Percentiles rank a stretch among this genome's conserved stretches.
phyloP scores from a whole-genome alignment of 2,797 vertebrate species.

The Neomorphus geoffroyi region DNA sequence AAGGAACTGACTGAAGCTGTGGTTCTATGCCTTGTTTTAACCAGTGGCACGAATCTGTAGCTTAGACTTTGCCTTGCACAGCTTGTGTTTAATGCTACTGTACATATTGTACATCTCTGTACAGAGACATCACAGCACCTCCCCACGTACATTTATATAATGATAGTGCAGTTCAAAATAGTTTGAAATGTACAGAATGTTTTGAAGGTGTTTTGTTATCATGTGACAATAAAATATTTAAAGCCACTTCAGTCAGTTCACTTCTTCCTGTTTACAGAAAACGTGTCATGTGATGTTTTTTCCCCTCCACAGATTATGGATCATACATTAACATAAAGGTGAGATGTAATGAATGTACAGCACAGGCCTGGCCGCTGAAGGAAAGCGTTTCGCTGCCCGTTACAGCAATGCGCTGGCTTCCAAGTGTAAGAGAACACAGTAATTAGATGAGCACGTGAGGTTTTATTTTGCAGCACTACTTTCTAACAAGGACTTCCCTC shows the following conservation, averaged over 20 bases:
- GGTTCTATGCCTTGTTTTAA: constrained; percentile 76
- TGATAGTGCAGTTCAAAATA: constrained; percentile 77
- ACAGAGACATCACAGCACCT: constrained; percentile 85
- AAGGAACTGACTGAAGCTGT: constrained; percentile 71
- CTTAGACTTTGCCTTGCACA: constrained; percentile 79
- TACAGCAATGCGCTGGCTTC: neutral
- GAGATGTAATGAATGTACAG: neutral
- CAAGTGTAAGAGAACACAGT: neutral
- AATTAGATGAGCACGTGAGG: neutral
- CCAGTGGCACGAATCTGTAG: constrained; percentile 83
- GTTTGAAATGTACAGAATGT: constrained; percentile 91
- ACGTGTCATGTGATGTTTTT: neutral
- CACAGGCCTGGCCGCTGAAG: neutral
- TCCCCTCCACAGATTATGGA: neutral
- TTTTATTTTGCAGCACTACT: neutral
- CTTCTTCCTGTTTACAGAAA: constrained; percentile 65
- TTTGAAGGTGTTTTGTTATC: constrained; percentile 86
- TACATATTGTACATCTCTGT: constrained; percentile 95
- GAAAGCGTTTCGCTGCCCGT: neutral
- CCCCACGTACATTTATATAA: constrained; percentile 72
- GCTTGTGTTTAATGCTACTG: constrained; percentile 85
- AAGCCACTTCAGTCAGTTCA: constrained; percentile 76
- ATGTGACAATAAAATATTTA: constrained; percentile 79
- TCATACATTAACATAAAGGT: neutral
- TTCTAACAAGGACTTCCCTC: neutral